These are phyloP conservation scores for Drosophila funebris DNA, from an alignment of 1,140 invertebrate species.

Conservation along the genomic window DNA sequence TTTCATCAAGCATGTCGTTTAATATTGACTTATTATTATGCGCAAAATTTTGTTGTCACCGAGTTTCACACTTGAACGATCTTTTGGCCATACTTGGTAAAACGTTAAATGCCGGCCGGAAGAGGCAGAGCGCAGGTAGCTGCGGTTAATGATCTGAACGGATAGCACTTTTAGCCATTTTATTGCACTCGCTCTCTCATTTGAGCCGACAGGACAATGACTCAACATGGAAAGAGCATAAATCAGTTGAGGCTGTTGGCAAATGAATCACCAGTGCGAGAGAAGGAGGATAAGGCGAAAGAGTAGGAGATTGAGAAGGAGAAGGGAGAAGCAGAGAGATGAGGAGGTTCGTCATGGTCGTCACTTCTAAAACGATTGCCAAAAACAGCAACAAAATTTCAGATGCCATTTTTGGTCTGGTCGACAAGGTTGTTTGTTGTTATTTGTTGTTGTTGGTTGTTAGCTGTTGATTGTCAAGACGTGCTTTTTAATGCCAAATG, in stretches of 20 bases:
- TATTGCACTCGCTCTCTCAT: neutral
- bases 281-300: neutral
- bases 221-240: slow-evolving; percentile 36
- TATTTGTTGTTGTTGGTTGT: slow-evolving; percentile 6
- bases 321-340: neutral
- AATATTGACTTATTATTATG: slow-evolving; percentile 65
- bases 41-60: slow-evolving; percentile 29
- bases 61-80: slow-evolving; percentile 44
- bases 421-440: slow-evolving; percentile 29
- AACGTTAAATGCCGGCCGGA: slow-evolving; percentile 29
- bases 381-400: slow-evolving; percentile 54
- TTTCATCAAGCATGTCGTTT: slow-evolving; percentile 30
- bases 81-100: slow-evolving; percentile 56
- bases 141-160: slow-evolving; percentile 27
- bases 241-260: slow-evolving; percentile 25
- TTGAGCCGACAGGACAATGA: slow-evolving; percentile 62
- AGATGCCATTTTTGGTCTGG: slow-evolving; percentile 64
- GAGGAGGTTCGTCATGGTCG: slow-evolving; percentile 39
- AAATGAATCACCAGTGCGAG: slow-evolving; percentile 33
- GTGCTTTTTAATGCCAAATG: slow-evolving; percentile 56
- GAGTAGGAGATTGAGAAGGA: neutral
- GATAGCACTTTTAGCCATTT: slow-evolving; percentile 11
- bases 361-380: slow-evolving; percentile 67
- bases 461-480: slow-evolving; percentile 53
- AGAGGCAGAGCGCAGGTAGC: neutral